Percentiles rank a stretch among this genome's conserved stretches.
These are phyloP conservation scores for Chionomys nivalis DNA, from an alignment of 2,113 vertebrate species.

Conservation along the genomic window DNA sequence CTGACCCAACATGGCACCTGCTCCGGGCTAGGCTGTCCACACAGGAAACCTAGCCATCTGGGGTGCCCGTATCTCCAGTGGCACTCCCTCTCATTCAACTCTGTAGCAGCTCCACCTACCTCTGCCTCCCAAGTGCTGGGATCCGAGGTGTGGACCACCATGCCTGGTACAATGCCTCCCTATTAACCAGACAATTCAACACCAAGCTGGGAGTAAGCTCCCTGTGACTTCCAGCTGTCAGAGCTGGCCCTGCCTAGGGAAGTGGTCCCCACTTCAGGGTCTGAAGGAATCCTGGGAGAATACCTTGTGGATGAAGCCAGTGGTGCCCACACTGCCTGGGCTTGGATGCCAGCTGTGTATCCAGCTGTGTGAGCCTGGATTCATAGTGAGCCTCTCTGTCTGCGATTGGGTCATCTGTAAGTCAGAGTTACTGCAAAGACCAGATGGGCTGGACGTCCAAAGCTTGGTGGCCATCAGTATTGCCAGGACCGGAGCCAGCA, in stretches of 20 bases:
- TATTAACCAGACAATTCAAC: not conserved
- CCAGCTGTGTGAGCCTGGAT: not conserved
- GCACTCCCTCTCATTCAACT: not conserved
- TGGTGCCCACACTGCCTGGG: not conserved
- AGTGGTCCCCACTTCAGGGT: not conserved
- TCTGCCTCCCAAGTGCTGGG: not conserved
- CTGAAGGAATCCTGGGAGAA: not conserved
- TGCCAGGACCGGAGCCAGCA: too few species aligned
- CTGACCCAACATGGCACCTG: not conserved
- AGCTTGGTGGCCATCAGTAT: not conserved
- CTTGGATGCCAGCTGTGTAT: not conserved
- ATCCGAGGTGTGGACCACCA: not conserved
- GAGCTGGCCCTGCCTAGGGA: not conserved
- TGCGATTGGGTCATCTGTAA: not conserved
- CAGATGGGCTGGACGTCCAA: rapidly evolving
- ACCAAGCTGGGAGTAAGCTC: not conserved
- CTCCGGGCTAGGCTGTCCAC: not conserved
- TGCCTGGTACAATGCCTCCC: not conserved
- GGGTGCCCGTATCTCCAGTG: not conserved
- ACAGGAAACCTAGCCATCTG: not conserved
- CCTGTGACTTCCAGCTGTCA: not conserved
- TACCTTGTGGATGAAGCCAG: not conserved
- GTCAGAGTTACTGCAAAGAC: not conserved
- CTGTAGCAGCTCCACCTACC: not conserved
- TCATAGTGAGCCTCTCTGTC: not conserved